Base-by-base conservation (phyloP, 2,888 invertebrate species). In the Agonum fuliginosum region DNA sequence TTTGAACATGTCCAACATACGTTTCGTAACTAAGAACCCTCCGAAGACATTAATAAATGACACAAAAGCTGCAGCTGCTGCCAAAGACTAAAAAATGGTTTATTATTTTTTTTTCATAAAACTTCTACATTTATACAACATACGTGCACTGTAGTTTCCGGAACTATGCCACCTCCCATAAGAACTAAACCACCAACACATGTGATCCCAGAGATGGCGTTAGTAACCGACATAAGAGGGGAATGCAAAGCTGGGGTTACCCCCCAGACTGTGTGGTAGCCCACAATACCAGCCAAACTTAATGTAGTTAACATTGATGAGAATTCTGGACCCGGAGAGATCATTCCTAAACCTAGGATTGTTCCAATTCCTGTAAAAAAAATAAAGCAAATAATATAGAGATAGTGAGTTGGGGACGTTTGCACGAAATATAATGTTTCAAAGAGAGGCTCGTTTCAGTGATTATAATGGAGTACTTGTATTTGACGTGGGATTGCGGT, bases 1-100 rank as follows among this genome's bases (percentile, higher is more conserved):
- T 86, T 92, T 94, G 87, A 96, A 97, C 96, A 97, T 97, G 86
- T 96, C 95, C 86, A 97, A 88, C 96, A 97, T 97, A 80, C 96
- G 89, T 87, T 96, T 94, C 0, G 97, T 97, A 79, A 97, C 95
- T 51, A 95, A 86, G 86, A 97, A 97, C 72, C 97, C 97, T 81
- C 97, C 96, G 82, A 95, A 96, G 69, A 97, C 95, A 88, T 97
- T 97, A 80, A 97, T 93, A 84, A 95, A 94, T 2, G 96, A 96
- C 80, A 97, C 92, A 82, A 96, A 93, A 8, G 96, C 94, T 4
- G 96, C 96, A 0, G 92, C 88, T 74, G 95, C 93, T 12, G 95
- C 96, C 82, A 97, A 87, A 80, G 90, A 88, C 91, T 93, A 87
- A 20, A 86, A 86, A 79, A 69, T 62, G 78, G 48, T 19, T 58